Evolutionary conservation across 2,888 invertebrate species (phyloP), one percentile per base, ranked within the genome.

Genomic region (Strigamia transsilvanica): DNA sequence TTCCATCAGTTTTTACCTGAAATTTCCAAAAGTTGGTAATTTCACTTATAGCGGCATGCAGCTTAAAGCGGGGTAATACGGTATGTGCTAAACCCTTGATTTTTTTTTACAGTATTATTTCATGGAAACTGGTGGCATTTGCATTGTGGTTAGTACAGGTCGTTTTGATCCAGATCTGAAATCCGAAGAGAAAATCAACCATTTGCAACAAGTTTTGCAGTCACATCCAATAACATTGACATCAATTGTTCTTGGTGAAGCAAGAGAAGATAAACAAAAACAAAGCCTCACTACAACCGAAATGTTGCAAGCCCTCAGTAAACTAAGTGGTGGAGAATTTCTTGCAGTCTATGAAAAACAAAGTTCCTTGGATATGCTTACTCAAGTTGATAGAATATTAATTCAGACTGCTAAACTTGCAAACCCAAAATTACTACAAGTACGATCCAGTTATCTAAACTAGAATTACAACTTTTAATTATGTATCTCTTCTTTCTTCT

Each of bases 71-170:
- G n/a, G n/a, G n/a, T n/a, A n/a, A n/a, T n/a, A n/a, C n/a, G n/a
- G n/a, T n/a, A n/a, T n/a, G n/a, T n/a, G n/a, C n/a, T n/a, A n/a
- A n/a, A n/a, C n/a, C n/a, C n/a, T n/a, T n/a, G n/a, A n/a, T n/a
- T n/a, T n/a, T n/a, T 51, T n/a, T 18, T 51, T 51, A 3, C 6
- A 12, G 79, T 34, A 4, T 41, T 79, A 41, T 15, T 32, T 79
- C 27, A 23, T 1, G 18, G 38, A n/a, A 4, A 23, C 2, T 13
- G 79, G 79, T 34, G 79, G 79, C 12, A 41, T 41, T n/a, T 56
- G 51, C 21, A 23, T 80, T 15, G 23, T 80, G 10, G 13, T 80
- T 15, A 80, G 80, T 21, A 51, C 80, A 18, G 79, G 79, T 4
- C 23, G 38, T 3, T 5, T 13, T 10, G 79, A 79, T 41, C 23